These are phyloP conservation scores for Neosilurus mollespiculum DNA, from an alignment of 2,797 vertebrate species.

Conservation along the genomic window DNA sequence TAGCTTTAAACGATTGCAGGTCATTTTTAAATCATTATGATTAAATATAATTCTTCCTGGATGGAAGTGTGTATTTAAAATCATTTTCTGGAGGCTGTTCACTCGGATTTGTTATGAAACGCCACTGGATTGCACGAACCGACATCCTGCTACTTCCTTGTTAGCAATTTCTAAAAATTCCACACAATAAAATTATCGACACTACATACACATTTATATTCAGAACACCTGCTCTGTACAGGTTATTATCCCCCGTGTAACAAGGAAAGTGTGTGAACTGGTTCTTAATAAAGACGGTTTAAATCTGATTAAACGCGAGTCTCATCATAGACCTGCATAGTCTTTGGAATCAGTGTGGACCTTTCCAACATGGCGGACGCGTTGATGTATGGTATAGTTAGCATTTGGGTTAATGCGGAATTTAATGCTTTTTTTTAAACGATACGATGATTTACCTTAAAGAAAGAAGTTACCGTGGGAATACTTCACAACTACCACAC, in stretches of 20 bases:
- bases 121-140: not conserved
- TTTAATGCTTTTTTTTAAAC: not conserved
- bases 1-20: not conserved
- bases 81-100: not conserved
- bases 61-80: not conserved
- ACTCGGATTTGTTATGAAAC: not conserved
- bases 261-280: not conserved
- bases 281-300: not conserved
- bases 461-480: not conserved
- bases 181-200: not conserved
- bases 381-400: not conserved
- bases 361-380: conserved; percentile 17
- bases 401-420: not conserved
- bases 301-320: not conserved
- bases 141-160: not conserved
- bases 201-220: not conserved
- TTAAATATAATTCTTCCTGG: not conserved
- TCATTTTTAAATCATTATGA: not conserved
- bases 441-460: not conserved
- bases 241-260: not conserved
- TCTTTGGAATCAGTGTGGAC: not conserved
- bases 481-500: not conserved
- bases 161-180: not conserved
- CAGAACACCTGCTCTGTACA: not conserved
- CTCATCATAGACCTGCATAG: not conserved